Base-by-base conservation (phyloP, 2,888 invertebrate species). In the Cephus runcator region DNA sequence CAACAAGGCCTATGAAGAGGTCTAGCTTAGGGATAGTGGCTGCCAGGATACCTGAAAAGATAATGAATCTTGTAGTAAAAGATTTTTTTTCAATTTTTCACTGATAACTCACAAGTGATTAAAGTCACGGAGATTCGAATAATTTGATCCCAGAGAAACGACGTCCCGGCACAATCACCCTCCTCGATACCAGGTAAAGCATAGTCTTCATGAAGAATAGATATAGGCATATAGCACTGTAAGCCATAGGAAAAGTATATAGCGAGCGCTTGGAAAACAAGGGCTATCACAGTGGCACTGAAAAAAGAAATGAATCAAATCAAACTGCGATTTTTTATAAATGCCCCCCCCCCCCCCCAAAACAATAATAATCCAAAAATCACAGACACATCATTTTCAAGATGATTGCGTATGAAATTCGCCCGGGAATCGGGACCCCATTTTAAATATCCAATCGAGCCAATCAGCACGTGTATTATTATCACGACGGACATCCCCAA, bases 191-290 rank as follows among this genome's bases (percentile, higher is more conserved):
- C 81, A 9, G 85, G 83, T 4, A 83, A 40, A 3, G 79, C 83
- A 68, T 87, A 87, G 3, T 83, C 77, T 1, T 84, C 34, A 34
- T 80, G 76, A 23, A 87, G 77, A 34, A 88, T 85, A 11, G 77
- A 80, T 34, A 88, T 88, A 9, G 87, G 86, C 82, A 87, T 81
- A 76, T 85, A 88, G 78, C 87, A 87, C 76, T 86, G 86, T n/a
- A 88, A 71, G 11, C 85, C 85, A 56, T 87, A 88, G 0, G 86
- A 86, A 77, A 88, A 83, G 76, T 85, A 88, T 73, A 88, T 85
- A 12, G 86, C 80, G 9, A 84, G 30, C 3, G 82, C 81, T 83
- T 88, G 88, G 81, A 87, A 83, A 11, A 79, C 34, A 12, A 88
- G 76, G 0, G 86, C 87, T 0, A 75, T 35, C 15, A 85, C 12